Conservation (phyloP, 2,888 invertebrate genomes). For the Elysia crispata region DNA sequence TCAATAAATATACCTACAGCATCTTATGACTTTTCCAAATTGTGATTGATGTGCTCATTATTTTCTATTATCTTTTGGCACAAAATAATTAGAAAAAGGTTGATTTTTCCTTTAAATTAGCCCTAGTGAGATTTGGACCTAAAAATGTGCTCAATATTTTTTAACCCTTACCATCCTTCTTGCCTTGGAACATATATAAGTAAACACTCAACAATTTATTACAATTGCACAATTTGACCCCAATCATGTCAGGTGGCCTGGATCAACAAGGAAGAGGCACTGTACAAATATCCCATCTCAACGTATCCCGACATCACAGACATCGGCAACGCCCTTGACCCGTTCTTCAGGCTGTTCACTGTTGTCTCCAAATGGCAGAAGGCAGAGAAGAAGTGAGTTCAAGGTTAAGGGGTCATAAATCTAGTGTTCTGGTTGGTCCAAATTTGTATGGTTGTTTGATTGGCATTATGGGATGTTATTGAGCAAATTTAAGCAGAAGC, state of each 20-base stretch:
- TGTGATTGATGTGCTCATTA: too few species aligned
- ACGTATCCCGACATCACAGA: constrained; percentile 88
- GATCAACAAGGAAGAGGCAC: constrained; percentile 93
- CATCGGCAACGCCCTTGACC: constrained; percentile 83
- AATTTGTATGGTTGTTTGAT: background rate
- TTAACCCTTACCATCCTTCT: too few species aligned
- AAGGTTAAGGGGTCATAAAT: background rate
- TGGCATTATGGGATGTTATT: background rate
- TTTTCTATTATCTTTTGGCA: too few species aligned
- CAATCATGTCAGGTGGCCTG: constrained; percentile 81
- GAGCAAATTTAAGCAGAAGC: background rate
- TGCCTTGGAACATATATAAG: too few species aligned
- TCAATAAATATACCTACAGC: too few species aligned
- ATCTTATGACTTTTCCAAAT: too few species aligned
- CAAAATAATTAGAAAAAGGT: too few species aligned
- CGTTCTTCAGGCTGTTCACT: constrained; percentile 79
- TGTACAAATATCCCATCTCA: constrained; percentile 89
- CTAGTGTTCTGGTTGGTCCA: background rate
- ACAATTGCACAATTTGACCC: too few species aligned
- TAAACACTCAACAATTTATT: background rate
- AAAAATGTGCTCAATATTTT: too few species aligned
- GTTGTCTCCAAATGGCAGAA: constrained; percentile 86
- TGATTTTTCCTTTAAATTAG: too few species aligned
- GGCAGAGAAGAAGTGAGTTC: constrained; percentile 82
- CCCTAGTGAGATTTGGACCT: too few species aligned